Conservation (phyloP, 2,113 vertebrate species). For the Suncus etruscus region DNA sequence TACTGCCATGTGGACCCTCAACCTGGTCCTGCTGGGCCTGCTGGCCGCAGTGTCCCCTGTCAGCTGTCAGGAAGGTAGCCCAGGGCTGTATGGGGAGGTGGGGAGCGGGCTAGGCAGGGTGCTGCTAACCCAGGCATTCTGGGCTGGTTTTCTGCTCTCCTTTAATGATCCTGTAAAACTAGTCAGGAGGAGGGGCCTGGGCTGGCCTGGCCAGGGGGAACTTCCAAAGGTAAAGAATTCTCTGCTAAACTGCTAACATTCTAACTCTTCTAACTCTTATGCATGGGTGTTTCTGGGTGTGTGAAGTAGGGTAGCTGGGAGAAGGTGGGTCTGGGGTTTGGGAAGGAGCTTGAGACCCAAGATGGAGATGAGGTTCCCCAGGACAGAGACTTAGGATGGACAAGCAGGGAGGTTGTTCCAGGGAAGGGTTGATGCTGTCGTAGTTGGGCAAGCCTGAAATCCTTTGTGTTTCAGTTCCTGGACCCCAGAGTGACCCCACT, state of each 20-base stretch:
- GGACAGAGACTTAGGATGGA: not conserved
- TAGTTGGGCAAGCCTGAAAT: not conserved
- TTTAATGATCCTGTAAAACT: not conserved
- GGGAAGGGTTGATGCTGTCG: no score
- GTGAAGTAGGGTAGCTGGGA: not conserved
- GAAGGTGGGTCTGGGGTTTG: not conserved
- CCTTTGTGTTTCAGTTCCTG: not conserved
- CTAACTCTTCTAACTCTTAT: no score
- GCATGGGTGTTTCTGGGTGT: no score
- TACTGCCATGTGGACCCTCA: constrained; percentile 79
- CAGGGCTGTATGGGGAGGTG: not conserved
- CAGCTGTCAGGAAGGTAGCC: constrained; percentile 86
- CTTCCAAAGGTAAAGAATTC: not conserved
- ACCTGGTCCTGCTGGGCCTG: constrained; percentile 64
- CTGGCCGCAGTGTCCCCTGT: constrained; percentile 58
- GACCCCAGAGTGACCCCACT: not conserved
- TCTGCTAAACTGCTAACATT: not conserved
- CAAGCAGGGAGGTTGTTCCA: not conserved
- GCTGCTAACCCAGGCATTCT: not conserved
- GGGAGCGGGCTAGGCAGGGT: not conserved
- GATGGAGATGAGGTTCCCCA: not conserved
- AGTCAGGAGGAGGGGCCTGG: not conserved
- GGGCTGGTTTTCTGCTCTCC: not conserved
- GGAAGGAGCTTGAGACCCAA: not conserved
- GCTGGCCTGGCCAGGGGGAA: not conserved